Conservation (phyloP, 2,888 invertebrate species). For the Trissonchulus sp. region DNA sequence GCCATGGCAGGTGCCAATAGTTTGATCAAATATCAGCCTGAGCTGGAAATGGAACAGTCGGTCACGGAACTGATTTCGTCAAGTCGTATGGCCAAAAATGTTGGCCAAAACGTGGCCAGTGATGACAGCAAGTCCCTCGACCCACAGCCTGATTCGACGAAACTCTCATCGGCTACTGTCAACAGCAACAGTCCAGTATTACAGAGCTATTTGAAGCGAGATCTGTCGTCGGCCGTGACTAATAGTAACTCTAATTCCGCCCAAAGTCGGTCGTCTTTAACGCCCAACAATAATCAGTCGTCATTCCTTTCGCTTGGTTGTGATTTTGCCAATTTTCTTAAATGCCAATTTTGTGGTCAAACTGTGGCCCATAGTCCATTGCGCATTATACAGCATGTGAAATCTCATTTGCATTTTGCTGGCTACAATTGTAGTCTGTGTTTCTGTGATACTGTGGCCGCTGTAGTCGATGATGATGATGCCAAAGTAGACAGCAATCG, state of each 20-base stretch:
- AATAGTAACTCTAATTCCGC: background rate
- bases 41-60: background rate
- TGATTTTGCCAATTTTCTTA: background rate
- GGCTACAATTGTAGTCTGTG: background rate
- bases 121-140: background rate
- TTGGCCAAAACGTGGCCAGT: background rate
- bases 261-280: background rate
- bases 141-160: background rate
- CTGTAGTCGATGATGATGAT: background rate
- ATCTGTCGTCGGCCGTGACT: background rate
- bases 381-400: background rate
- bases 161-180: background rate
- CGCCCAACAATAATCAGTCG: background rate
- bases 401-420: background rate
- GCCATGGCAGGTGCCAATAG: background rate
- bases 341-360: too few species aligned
- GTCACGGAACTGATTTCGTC: background rate
- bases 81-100: background rate
- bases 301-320: too few species aligned
- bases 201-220: too few species aligned
- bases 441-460: background rate
- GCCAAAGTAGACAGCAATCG: too few species aligned
- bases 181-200: background rate
- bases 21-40: background rate
- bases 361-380: slow-evolving; percentile 17